Conservation (phyloP, 2,888 invertebrate species). For the Melanchra persicariae region DNA sequence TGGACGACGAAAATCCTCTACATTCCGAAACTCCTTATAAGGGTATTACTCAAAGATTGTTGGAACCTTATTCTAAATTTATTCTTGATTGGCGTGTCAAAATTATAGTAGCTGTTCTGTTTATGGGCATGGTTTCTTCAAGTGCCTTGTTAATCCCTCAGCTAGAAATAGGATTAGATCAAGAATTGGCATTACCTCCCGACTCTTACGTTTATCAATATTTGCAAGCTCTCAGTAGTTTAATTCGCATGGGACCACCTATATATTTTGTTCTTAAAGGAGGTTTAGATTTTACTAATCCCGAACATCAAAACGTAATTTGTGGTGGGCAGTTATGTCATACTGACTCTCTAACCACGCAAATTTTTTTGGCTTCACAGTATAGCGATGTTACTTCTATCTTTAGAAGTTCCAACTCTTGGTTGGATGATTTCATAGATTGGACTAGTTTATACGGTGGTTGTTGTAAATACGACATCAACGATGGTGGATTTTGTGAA, state of each 20-base stretch:
- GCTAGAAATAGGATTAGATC: constrained; percentile 96
- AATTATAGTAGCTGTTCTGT: constrained; percentile 92
- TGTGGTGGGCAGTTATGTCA: constrained; percentile 94
- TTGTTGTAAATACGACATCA: constrained; percentile 93
- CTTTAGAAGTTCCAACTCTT: constrained; percentile 95
- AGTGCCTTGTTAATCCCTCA: constrained; percentile 94
- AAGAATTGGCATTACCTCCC: constrained; percentile 97
- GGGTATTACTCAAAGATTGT: constrained; percentile 78
- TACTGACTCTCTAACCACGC: constrained; percentile 92
- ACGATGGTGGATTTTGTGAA: constrained; percentile 93
- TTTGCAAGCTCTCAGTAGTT: constrained; percentile 93
- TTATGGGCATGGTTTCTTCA: constrained; percentile 92
- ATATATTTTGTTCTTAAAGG: constrained; percentile 97
- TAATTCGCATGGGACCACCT: constrained; percentile 97
- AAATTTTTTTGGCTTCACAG: constrained; percentile 93
- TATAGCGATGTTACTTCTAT: constrained; percentile 93
- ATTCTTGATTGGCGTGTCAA: constrained; percentile 85
- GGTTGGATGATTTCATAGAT: constrained; percentile 98
- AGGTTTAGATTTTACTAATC: constrained; percentile 93
- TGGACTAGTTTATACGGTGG: constrained; percentile 92
- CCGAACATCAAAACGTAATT: constrained; percentile 93
- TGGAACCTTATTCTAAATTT: constrained; percentile 84
- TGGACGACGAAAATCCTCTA: constrained; percentile 83
- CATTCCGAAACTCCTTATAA: constrained; percentile 77
- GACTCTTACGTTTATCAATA: constrained; percentile 98